Conservation (phyloP, 2,113 vertebrate genomes). For the Toxostoma redivivum region DNA sequence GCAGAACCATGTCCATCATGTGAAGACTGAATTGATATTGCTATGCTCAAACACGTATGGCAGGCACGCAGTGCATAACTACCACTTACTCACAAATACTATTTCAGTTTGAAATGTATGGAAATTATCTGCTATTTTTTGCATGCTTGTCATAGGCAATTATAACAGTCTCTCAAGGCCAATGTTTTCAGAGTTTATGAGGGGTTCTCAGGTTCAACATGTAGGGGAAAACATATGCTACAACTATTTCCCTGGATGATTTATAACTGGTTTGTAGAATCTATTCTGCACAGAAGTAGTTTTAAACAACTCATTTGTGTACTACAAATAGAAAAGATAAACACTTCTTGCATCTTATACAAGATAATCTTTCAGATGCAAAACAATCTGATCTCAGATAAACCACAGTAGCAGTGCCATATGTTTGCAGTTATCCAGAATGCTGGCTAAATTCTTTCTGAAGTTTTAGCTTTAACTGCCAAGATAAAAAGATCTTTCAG, state of each 20-base stretch:
- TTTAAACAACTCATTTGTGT: not conserved
- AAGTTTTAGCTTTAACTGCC: not conserved
- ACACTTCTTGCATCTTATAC: not conserved
- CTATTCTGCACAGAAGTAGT: not conserved
- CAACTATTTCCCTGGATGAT: not conserved
- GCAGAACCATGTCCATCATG: not conserved
- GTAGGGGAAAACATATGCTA: not conserved
- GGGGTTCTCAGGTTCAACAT: not conserved
- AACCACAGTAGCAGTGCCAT: not conserved
- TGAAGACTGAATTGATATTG: not conserved
- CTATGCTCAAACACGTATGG: not conserved
- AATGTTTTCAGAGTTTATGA: not conserved
- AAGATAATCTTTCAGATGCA: not conserved
- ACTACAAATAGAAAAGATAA: not conserved
- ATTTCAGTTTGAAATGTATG: not conserved
- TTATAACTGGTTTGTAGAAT: not conserved
- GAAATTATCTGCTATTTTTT: conserved; percentile 16
- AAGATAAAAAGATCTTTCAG: not conserved
- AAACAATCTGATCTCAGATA: not conserved
- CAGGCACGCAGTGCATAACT: not conserved
- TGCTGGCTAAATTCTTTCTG: not conserved
- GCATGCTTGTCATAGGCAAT: not conserved
- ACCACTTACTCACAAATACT: not conserved
- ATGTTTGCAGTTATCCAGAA: not conserved
- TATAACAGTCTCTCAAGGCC: not conserved